Conservation (phyloP, 1,140 invertebrate genomes). For the Trissolcus basalis region DNA sequence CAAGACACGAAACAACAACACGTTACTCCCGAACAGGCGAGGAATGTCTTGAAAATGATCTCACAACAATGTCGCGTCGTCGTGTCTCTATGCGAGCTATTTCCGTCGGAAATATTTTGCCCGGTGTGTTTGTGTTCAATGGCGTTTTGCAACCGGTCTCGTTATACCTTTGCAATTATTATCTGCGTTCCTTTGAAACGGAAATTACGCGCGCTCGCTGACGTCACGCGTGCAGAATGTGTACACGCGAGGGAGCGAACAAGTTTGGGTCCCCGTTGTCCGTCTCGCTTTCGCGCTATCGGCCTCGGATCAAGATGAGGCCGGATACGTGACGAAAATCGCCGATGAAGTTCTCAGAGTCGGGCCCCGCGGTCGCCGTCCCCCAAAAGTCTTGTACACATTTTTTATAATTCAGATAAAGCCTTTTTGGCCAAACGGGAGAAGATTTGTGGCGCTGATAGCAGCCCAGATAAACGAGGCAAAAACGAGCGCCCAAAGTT, state of each 20-base stretch:
- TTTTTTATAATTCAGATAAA: too few relatives aligned
- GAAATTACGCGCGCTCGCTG: slow-evolving; percentile 53
- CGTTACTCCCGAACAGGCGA: too few relatives aligned
- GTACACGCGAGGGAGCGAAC: slow-evolving; percentile 15
- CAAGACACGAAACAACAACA: background rate
- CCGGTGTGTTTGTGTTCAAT: slow-evolving; percentile 46
- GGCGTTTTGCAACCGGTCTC: slow-evolving; percentile 52
- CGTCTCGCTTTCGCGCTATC: too few relatives aligned
- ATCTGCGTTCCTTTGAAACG: slow-evolving; percentile 57
- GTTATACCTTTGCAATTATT: slow-evolving; percentile 59
- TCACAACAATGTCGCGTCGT: slow-evolving; percentile 2
- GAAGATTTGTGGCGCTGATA: too few relatives aligned
- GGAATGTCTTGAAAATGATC: slow-evolving; percentile 15
- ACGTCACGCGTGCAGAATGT: slow-evolving; percentile 54
- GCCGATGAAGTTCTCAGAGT: too few relatives aligned
- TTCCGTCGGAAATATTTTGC: slow-evolving; percentile 49
- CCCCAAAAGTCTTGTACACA: too few relatives aligned
- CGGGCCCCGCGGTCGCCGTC: too few relatives aligned
- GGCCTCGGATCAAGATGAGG: too few relatives aligned
- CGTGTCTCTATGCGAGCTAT: slow-evolving; percentile 32
- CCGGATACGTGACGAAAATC: too few relatives aligned
- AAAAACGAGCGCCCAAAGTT: too few relatives aligned
- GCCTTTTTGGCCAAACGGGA: too few relatives aligned
- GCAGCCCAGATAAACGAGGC: too few relatives aligned
- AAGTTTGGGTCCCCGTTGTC: slow-evolving; percentile 32